Evolutionary conservation across 2,797 vertebrate species (phyloP), one percentile per base, ranked within the genome.

Genomic region (Clarias laeviceps): DNA sequence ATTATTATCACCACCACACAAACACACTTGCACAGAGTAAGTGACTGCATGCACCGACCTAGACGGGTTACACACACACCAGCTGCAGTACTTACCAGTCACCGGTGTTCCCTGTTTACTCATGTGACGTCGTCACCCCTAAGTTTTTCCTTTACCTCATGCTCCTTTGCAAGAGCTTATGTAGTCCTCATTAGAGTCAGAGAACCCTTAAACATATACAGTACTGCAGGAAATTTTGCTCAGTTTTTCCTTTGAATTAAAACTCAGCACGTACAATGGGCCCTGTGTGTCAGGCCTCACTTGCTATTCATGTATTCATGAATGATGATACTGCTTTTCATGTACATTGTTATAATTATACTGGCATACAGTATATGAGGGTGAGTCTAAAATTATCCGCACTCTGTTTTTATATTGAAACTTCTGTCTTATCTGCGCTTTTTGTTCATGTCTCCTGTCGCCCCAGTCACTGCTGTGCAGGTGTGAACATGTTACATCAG

Each of bases 121-220:
- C 1, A 22, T 20, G 24, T 15, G 32, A 76, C 24, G 56, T 20
- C 22, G 1, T 45, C 84, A 86, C 83, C 74, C 72, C n/a, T 59
- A 65, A 68, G 34, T 54, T 72, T 80, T 70, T 77, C 83, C 78
- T 80, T 29, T 12, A 83, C 20, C 9, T 85, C 40, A 62, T 85
- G 61, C 74, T 65, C 64, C 27, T 74, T 62, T 14, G 37, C 57
- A 59, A 62, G 82, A 84, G 34, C 56, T 86, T 61, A 81, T 70
- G 65, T 64, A 81, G 37, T 74, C 56, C 27, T 68, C 11, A 32
- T 57, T 70, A 85, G 54, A 56, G n/a, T 24, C 50, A 24, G 27
- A 88, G 65, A 69, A 50, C 14, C 62, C n/a, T 45, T 82, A 56
- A 86, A 78, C 66, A 78, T 7, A 50, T 80, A 27, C 20, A 45